Evolutionary conservation across 2,888 invertebrate species (phyloP).

Genomic region (Meandrusa payeni): DNA sequence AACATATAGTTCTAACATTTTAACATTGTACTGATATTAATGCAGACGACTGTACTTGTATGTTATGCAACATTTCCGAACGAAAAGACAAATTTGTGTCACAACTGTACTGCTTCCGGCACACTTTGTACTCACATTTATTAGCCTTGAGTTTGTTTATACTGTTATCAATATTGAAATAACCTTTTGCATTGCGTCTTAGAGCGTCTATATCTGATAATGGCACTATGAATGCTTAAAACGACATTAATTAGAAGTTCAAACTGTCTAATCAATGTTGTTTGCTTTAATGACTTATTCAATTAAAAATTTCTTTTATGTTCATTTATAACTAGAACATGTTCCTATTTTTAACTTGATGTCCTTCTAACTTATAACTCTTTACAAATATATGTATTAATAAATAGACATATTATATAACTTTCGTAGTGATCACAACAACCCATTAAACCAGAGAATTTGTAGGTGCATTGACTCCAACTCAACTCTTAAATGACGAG

Average conservation of each 20-base stretch:
- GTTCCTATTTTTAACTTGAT: too few relatives aligned
- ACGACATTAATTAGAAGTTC: slow-evolving; percentile 24
- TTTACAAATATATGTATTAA: too few relatives aligned
- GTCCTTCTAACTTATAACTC: too few relatives aligned
- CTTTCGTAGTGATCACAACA: too few relatives aligned
- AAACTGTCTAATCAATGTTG: slow-evolving; percentile 4
- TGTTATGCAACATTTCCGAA: not conserved
- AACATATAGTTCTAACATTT: too few relatives aligned
- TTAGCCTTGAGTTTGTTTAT: slow-evolving; percentile 48
- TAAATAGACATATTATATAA: too few relatives aligned
- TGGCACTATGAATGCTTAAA: slow-evolving; percentile 34
- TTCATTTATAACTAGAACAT: too few relatives aligned
- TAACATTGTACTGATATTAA: too few relatives aligned
- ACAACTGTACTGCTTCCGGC: not conserved
- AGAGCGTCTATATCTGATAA: slow-evolving; percentile 43
- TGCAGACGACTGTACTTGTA: too few relatives aligned
- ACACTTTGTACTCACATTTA: slow-evolving; percentile 22
- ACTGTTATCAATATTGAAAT: slow-evolving; percentile 57
- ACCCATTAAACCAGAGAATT: too few relatives aligned
- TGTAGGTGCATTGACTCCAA: too few relatives aligned
- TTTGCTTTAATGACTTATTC: not conserved
- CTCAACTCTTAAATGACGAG: too few relatives aligned
- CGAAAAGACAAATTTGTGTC: not conserved
- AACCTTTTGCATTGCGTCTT: slow-evolving; percentile 60
- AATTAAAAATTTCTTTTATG: not conserved